These are phyloP conservation scores for Parascotia fuliginaria DNA, from an alignment of 2,888 invertebrate species.

Conservation along the genomic window DNA sequence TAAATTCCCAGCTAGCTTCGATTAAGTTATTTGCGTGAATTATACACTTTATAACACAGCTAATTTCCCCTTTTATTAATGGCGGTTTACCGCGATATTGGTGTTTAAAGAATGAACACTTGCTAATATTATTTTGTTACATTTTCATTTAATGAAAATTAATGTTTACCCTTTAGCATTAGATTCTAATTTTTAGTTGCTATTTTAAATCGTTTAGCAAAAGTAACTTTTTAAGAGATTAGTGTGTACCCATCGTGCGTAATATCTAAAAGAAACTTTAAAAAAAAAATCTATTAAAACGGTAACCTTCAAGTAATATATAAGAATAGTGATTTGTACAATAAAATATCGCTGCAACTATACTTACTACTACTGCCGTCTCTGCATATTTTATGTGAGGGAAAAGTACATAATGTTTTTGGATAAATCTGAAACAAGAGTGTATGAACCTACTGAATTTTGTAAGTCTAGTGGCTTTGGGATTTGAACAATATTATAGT, in stretches of 20 bases:
- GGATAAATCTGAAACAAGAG: too few relatives aligned
- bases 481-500: too few relatives aligned
- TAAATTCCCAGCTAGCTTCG: conserved; percentile 53
- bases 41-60: conserved; percentile 54
- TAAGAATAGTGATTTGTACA: conserved; percentile 38
- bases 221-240: too few relatives aligned
- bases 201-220: too few relatives aligned
- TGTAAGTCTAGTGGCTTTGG: too few relatives aligned
- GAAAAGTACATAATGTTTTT: conserved; percentile 2
- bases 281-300: too few relatives aligned
- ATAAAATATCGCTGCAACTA: too few relatives aligned
- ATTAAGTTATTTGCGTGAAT: conserved; percentile 68
- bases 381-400: conserved; percentile 28
- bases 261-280: too few relatives aligned
- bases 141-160: conserved; percentile 4
- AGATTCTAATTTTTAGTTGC: too few relatives aligned
- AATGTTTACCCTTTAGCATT: neutral
- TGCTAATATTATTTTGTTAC: conserved; percentile 21
- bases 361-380: too few relatives aligned
- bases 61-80: conserved; percentile 56
- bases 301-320: conserved; percentile 38
- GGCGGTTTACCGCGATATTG: conserved; percentile 45
- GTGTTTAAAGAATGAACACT: conserved; percentile 36
- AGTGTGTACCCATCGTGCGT: too few relatives aligned
- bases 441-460: too few relatives aligned